These are phyloP conservation scores for Drosophila miranda DNA, from an alignment of 1,140 invertebrate genomes.

Conservation along the genomic window DNA sequence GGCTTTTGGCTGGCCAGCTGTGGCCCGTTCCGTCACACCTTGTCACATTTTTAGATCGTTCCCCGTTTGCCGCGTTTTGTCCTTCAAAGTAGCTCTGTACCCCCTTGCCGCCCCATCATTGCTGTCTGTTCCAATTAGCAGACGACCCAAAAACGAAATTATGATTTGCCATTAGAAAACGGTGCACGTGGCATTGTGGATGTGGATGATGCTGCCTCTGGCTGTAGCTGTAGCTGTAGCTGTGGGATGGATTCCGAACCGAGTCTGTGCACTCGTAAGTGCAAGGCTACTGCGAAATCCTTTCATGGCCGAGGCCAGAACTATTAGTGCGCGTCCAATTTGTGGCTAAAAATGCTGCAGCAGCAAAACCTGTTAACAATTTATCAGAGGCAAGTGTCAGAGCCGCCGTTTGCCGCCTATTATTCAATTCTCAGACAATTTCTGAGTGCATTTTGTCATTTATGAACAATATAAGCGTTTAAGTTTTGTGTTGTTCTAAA, in stretches of 20 bases:
- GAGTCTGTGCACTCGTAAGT: constrained; percentile 7
- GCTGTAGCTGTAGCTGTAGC: constrained; percentile 1
- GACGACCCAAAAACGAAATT: constrained; percentile 58
- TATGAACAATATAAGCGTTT: constrained; percentile 2
- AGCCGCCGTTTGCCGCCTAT: constrained; percentile 48
- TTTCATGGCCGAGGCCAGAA: constrained; percentile 78
- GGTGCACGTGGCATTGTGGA: constrained; percentile 62
- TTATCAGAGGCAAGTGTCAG: constrained; percentile 53
- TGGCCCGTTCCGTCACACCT: constrained; percentile 55
- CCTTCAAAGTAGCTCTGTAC: constrained; percentile 67
- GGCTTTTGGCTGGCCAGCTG: constrained; percentile 18
- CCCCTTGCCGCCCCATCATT: constrained; percentile 5
- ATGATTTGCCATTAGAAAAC: constrained; percentile 60
- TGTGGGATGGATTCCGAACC: not conserved
- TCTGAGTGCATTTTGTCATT: constrained; percentile 64
- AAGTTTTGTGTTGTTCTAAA: constrained; percentile 5
- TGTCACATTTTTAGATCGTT: constrained; percentile 61
- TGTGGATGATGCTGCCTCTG: constrained; percentile 39
- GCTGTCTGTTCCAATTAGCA: constrained; percentile 70
- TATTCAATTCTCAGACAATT: constrained; percentile 66
- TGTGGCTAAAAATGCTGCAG: constrained; percentile 49
- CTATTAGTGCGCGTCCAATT: constrained; percentile 77
- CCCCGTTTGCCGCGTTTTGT: constrained; percentile 30
- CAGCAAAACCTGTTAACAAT: constrained; percentile 64
- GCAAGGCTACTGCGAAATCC: constrained; percentile 63